phyloP scores from a whole-genome alignment of 2,113 vertebrate genomes.

The Deroptyus accipitrinus region DNA sequence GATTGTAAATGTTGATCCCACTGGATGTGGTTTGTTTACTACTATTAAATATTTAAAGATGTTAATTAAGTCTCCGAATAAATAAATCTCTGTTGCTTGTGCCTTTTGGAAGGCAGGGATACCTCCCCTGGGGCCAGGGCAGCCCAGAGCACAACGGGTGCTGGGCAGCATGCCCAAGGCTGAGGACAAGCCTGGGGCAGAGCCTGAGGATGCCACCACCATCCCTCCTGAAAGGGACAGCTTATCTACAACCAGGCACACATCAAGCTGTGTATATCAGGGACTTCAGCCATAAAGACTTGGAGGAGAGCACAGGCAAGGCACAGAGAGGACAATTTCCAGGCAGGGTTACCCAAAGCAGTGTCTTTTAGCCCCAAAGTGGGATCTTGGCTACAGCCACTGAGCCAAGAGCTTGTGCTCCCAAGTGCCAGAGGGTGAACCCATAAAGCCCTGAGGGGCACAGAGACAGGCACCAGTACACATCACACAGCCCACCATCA shows the following conservation, averaged over 20 bases:
- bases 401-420: not conserved
- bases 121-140: not conserved
- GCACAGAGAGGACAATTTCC: not conserved
- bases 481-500: not conserved
- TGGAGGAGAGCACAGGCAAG: not conserved
- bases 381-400: not conserved
- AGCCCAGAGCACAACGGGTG: rapidly evolving
- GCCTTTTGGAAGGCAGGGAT: conserved; percentile 13
- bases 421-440: not conserved
- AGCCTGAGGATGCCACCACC: not conserved
- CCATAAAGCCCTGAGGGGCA: rapidly evolving
- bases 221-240: not conserved
- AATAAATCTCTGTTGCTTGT: conserved; percentile 56
- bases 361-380: not conserved
- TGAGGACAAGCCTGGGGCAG: not conserved
- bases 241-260: not conserved
- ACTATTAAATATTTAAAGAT: conserved; percentile 80
- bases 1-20: conserved; percentile 69
- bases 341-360: rapidly evolving
- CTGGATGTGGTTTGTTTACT: conserved; percentile 73
- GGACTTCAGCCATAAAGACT: not conserved
- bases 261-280: not conserved
- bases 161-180: not conserved
- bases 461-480: not conserved
- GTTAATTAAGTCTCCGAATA: conserved; percentile 76